Percentiles rank a stretch among this genome's conserved stretches.
Conservation (phyloP, 2,113 vertebrate genomes). For the Eleginops maclovinus region DNA sequence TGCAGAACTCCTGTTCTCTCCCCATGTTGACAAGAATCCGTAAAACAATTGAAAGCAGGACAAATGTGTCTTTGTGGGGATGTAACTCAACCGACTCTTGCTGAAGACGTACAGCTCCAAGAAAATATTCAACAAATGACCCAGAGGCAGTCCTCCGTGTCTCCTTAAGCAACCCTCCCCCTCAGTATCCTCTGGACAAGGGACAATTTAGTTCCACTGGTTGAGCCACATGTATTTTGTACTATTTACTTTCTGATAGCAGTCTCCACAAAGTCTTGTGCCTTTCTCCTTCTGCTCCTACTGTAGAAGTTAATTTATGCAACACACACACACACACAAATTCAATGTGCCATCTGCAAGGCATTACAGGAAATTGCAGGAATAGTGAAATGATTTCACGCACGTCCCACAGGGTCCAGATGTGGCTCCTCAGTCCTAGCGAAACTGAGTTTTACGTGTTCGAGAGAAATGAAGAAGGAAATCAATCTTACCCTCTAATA, state of each 20-base stretch:
- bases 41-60: constrained; percentile 29
- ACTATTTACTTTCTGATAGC: constrained; percentile 54
- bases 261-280: constrained; percentile 41
- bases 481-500: constrained; percentile 44
- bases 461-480: constrained; percentile 43
- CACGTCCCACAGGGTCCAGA: constrained; percentile 69
- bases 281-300: constrained; percentile 28
- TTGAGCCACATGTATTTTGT: constrained; percentile 35
- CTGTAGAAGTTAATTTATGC: constrained; percentile 50
- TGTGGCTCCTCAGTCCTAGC: constrained; percentile 49
- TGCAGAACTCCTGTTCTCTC: constrained; percentile 29
- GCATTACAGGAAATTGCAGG: constrained; percentile 76
- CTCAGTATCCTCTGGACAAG: constrained; percentile 34
- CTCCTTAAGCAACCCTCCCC: constrained; percentile 30
- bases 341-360: constrained; percentile 72
- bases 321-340: constrained; percentile 21
- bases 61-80: constrained; percentile 25
- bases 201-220: constrained; percentile 39
- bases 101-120: constrained; percentile 22
- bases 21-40: constrained; percentile 36
- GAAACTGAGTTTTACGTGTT: constrained; percentile 48
- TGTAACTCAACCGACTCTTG: constrained; percentile 14
- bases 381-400: constrained; percentile 77
- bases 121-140: constrained; percentile 40
- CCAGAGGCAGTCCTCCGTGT: constrained; percentile 4